Conservation (phyloP, 2,113 vertebrate species). For the Boleophthalmus pectinirostris region DNA sequence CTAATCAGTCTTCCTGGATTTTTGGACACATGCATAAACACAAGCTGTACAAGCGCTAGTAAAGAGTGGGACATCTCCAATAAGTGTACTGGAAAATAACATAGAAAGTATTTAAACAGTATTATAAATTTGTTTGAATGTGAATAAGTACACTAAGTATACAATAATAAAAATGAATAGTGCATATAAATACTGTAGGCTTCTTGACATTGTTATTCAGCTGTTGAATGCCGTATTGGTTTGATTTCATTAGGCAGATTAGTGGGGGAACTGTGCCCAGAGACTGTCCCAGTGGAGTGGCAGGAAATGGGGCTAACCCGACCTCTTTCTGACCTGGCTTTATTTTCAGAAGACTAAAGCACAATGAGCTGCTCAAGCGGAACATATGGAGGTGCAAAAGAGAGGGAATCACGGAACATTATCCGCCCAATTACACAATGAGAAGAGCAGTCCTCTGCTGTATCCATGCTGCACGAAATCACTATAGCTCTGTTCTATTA, state of each 20-base stretch:
- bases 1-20: slow-evolving; percentile 22
- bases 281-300: slow-evolving; percentile 32
- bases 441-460: slow-evolving; percentile 62
- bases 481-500: slow-evolving; percentile 45
- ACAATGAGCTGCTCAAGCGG: slow-evolving; percentile 56
- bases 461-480: slow-evolving; percentile 40
- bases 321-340: slow-evolving; percentile 70
- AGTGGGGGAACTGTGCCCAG: slow-evolving; percentile 23
- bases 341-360: slow-evolving; percentile 68
- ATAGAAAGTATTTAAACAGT: neutral
- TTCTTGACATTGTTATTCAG: neutral
- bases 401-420: slow-evolving; percentile 74
- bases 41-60: neutral
- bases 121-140: too few species aligned
- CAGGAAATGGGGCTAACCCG: slow-evolving; percentile 41
- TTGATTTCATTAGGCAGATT: slow-evolving; percentile 1
- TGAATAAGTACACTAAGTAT: neutral
- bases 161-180: neutral
- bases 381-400: slow-evolving; percentile 67
- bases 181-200: neutral
- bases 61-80: neutral
- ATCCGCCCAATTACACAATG: slow-evolving; percentile 76
- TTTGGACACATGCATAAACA: slow-evolving; percentile 41
- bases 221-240: neutral
- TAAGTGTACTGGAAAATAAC: neutral